Percentiles rank a stretch among this genome's conserved stretches.
phyloP scores from a whole-genome alignment of 2,797 vertebrate species.

The Pantherophis alleghaniensis region DNA sequence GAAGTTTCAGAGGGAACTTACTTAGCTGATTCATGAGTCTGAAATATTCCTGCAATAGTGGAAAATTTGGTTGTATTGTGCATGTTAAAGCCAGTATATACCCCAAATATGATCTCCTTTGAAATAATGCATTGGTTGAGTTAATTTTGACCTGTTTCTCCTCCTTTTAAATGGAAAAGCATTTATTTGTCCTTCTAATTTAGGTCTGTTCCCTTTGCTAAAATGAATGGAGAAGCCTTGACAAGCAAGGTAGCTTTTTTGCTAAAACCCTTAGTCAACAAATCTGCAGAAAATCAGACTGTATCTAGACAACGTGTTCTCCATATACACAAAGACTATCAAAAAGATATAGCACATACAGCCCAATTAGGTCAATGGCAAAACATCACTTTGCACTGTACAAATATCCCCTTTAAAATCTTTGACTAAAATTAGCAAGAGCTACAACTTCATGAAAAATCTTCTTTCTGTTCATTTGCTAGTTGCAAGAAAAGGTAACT shows the following conservation, averaged over 20 bases:
- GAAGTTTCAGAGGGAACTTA: neutral
- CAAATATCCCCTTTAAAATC: neutral
- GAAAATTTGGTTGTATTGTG: neutral
- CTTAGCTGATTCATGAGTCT: neutral
- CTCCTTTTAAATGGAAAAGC: neutral
- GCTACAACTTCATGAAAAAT: neutral
- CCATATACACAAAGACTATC: neutral
- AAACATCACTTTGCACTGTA: neutral
- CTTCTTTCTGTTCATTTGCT: neutral
- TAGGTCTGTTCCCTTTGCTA: neutral
- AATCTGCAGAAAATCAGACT: neutral
- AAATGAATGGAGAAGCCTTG: neutral
- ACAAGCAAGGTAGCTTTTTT: neutral
- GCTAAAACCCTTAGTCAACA: neutral
- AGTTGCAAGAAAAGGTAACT: neutral
- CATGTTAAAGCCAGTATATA: neutral
- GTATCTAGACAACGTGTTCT: neutral
- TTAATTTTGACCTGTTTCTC: neutral
- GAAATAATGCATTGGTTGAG: neutral
- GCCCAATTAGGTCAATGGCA: neutral
- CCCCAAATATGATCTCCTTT: neutral
- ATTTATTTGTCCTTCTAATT: neutral
- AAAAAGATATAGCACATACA: neutral
- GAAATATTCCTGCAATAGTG: neutral
- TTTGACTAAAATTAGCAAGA: neutral